phyloP scores from a whole-genome alignment of 2,113 vertebrate genomes.

The Piprites chloris region DNA sequence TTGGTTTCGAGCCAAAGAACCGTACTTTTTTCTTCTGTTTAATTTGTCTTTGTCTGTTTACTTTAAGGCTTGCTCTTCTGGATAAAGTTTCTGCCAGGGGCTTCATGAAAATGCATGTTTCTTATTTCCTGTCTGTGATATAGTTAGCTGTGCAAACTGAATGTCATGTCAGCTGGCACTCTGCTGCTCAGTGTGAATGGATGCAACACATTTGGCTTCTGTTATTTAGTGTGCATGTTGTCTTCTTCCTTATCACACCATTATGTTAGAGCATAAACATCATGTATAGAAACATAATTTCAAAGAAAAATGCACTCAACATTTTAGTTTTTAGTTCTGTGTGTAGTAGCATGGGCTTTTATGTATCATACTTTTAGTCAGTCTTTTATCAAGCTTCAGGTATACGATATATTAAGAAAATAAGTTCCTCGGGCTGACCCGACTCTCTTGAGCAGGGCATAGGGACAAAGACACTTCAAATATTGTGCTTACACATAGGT shows the following conservation, averaged over 20 bases:
- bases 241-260: background rate
- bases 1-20: background rate
- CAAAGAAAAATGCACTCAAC: background rate
- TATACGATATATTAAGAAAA: background rate
- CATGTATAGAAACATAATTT: background rate
- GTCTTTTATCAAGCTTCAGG: background rate
- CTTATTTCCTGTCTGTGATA: constrained; percentile 2
- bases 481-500: background rate
- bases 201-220: background rate
- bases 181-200: background rate
- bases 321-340: background rate
- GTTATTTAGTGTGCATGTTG: background rate
- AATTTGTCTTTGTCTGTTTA: constrained; percentile 29
- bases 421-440: background rate
- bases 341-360: background rate
- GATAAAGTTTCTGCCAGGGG: background rate
- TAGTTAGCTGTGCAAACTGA: background rate
- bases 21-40: background rate
- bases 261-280: background rate
- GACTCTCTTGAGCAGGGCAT: background rate
- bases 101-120: constrained; percentile 1
- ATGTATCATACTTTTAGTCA: background rate
- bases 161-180: background rate
- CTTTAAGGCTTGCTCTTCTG: background rate
- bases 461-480: background rate